Percentiles rank a stretch among this genome's conserved stretches.
Conservation (phyloP, 2,888 invertebrate species). For the Macrosiphum euphorbiae region DNA sequence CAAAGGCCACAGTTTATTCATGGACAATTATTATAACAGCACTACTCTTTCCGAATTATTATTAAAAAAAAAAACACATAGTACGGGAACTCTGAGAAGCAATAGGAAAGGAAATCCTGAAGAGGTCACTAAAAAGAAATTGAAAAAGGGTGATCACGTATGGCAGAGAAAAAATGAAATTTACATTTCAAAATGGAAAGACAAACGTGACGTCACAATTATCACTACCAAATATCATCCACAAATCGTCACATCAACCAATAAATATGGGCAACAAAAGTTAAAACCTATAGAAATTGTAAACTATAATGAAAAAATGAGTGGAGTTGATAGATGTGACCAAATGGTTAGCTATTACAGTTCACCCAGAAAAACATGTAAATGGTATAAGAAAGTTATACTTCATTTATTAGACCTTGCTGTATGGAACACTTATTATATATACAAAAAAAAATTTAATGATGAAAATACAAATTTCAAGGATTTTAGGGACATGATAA, state of each 20-base stretch:
- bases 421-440: constrained; percentile 38
- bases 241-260: constrained; percentile 10
- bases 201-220: not conserved
- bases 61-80: no score
- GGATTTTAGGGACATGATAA: not conserved
- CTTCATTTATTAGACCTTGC: constrained; percentile 45
- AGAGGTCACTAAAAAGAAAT: not conserved
- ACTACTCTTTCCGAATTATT: no score
- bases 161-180: not conserved
- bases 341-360: constrained; percentile 57
- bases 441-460: not conserved
- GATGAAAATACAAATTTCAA: not conserved
- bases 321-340: constrained; percentile 48
- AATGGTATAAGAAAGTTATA: constrained; percentile 58
- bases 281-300: constrained; percentile 25
- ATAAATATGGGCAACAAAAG: constrained; percentile 30
- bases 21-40: no score
- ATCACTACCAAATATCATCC: constrained; percentile 20
- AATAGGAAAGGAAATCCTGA: not conserved
- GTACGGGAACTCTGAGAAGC: no score
- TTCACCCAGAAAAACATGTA: constrained; percentile 19
- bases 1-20: no score
- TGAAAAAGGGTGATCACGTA: not conserved
- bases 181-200: not conserved
- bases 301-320: constrained; percentile 28